Evolutionary conservation across 2,888 invertebrate species (phyloP), one percentile per base, ranked within the genome.

Genomic region (Kuschelorhynchus macadamiae): DNA sequence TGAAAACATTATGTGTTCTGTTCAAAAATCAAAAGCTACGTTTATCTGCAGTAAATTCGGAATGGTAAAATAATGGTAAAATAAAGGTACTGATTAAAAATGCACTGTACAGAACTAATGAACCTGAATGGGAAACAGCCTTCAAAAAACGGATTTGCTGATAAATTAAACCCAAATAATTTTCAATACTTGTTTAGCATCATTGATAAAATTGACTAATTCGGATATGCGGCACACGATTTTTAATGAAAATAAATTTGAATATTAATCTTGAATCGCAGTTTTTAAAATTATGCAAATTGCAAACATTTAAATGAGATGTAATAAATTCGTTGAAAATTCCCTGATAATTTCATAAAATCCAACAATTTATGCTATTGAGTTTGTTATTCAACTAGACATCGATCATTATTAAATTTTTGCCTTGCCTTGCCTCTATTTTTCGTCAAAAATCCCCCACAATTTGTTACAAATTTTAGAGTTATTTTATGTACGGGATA

Each of bases 401-500:
- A 68, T 64, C 47, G 53, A 68, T 68, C 68, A 68, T 64, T 64
- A 64, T 64, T 55, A 64, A 60, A 68, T 68, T 64, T 59, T 42
- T 25, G 47, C 41, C 17, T 21, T 50, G 55, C 49, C 32, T 44
- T 57, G 64, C 50, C 62, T 62, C 12, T 46, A 53, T 65, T 61
- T 68, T 55, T 47, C 64, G 46, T 59, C 46, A 69, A 66, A 59
- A 65, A 65, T 71, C 63, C 55, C 32, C 55, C 32, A 74, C 70
- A 71, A 75, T 75, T 73, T 75, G 69, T 73, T 69, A 72, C 71
- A 74, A 72, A 76, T 76, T 76, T 73, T 72, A 74, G 70, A 76
- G 75, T 74, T 75, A 75, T 76, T 77, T 79, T 71, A 77, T 79
- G 77, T 78, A 79, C 78, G 77, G 76, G 75, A 77, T 78, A 79